These are phyloP conservation scores for Drosophila tristis DNA, from an alignment of 1,140 invertebrate species.

Conservation along the genomic window DNA sequence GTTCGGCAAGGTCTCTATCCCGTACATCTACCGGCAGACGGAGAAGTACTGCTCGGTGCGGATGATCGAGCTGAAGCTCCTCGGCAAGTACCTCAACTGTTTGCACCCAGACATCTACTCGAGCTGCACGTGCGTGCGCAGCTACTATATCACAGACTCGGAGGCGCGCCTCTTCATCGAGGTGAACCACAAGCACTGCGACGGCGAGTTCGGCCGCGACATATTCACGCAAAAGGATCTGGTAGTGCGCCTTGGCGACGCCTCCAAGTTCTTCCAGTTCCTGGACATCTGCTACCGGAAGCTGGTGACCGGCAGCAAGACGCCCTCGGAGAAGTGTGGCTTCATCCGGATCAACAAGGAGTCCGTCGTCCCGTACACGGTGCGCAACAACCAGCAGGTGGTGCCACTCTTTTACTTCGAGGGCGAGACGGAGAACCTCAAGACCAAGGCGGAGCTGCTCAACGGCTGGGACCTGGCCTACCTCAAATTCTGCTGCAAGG, in stretches of 20 bases:
- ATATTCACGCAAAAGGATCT: slow-evolving; percentile 95
- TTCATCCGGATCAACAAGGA: slow-evolving; percentile 97
- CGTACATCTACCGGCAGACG: slow-evolving; percentile 92
- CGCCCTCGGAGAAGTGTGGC: slow-evolving; percentile 92
- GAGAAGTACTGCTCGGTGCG: slow-evolving; percentile 96
- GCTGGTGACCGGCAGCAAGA: slow-evolving; percentile 88
- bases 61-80: slow-evolving; percentile 94
- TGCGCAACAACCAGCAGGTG: slow-evolving; percentile 92
- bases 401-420: slow-evolving; percentile 98
- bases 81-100: slow-evolving; percentile 93
- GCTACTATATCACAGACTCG: slow-evolving; percentile 96
- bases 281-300: slow-evolving; percentile 94
- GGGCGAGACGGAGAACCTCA: slow-evolving; percentile 95
- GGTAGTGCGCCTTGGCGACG: slow-evolving; percentile 94
- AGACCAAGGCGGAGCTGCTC: slow-evolving; percentile 92
- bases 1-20: slow-evolving; percentile 93
- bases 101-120: slow-evolving; percentile 93
- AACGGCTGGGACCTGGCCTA: slow-evolving; percentile 96
- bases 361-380: slow-evolving; percentile 96
- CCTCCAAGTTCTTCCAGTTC: slow-evolving; percentile 95
- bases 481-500: slow-evolving; percentile 97
- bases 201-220: slow-evolving; percentile 94
- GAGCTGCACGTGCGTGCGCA: slow-evolving; percentile 94
- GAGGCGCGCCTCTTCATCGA: slow-evolving; percentile 96
- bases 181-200: slow-evolving; percentile 96